Percentiles rank a stretch among this genome's conserved stretches.
Evolutionary conservation across 2,113 vertebrate genomes (phyloP).

Genomic region (Genyomyrus donnyi): DNA sequence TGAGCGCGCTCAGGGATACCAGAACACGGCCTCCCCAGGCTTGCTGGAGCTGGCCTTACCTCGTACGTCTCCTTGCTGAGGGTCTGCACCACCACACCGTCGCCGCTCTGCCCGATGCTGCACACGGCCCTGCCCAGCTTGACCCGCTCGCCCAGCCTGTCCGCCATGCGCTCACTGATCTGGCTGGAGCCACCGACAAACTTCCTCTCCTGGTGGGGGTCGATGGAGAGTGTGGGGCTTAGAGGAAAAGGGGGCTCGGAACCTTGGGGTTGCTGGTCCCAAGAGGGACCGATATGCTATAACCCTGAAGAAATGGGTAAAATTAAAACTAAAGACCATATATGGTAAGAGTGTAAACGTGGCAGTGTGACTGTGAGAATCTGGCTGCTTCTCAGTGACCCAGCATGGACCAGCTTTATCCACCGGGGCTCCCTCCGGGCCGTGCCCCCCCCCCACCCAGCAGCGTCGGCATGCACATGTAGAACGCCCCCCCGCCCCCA

Average conservation of each 20-base stretch:
- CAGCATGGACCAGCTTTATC: background rate
- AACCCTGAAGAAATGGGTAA: background rate
- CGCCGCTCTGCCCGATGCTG: slow-evolving; percentile 73
- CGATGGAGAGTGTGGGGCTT: background rate
- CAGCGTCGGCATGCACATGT: no score
- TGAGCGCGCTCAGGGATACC: no score
- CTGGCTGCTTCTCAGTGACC: background rate
- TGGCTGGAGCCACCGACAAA: slow-evolving; percentile 86
- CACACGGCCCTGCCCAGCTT: slow-evolving; percentile 75
- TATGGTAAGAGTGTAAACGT: background rate
- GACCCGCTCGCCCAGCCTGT: slow-evolving; percentile 69
- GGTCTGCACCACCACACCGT: slow-evolving; percentile 74
- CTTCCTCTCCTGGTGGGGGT: slow-evolving; percentile 78
- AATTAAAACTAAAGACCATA: background rate
- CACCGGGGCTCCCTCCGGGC: no score
- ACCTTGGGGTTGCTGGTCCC: background rate
- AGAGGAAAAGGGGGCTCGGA: background rate
- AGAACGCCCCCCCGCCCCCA: no score
- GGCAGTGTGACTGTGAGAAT: background rate
- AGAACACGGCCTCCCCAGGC: background rate
- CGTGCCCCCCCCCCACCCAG: no score
- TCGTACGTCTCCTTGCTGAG: slow-evolving; percentile 70
- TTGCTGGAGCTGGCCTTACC: slow-evolving; percentile 48
- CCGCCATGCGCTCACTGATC: slow-evolving; percentile 79
- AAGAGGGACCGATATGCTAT: background rate